A percentile compares a stretch with the other conserved stretches of the same genome.
phyloP scores from a whole-genome alignment of 2,888 invertebrate species.

The Labia minor region DNA sequence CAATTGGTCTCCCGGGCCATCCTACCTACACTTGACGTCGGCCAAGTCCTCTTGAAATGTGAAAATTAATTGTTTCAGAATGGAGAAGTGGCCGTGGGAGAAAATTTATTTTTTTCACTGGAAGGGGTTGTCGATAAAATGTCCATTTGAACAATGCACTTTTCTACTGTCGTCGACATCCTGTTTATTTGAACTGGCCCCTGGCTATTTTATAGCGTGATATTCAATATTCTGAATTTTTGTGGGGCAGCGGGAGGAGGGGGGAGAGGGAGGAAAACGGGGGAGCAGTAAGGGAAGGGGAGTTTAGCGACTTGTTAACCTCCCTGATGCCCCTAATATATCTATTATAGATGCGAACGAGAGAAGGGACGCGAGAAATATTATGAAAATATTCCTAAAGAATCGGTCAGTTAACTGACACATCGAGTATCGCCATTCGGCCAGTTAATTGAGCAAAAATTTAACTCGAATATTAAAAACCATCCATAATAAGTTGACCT shows the following conservation, averaged over 20 bases:
- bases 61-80: neutral
- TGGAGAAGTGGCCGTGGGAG: neutral
- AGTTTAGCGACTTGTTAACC: neutral
- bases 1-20: too few species aligned
- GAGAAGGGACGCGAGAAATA: conserved; percentile 13
- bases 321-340: neutral
- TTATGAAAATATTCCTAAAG: neutral
- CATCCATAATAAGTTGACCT: too few species aligned
- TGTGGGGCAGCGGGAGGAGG: neutral
- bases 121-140: neutral
- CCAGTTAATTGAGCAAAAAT: neutral
- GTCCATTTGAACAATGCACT: neutral
- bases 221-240: neutral
- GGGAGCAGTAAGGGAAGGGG: too few species aligned
- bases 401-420: neutral
- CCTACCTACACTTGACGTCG: too few species aligned
- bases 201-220: conserved; percentile 13
- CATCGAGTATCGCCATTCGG: neutral
- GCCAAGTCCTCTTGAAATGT: too few species aligned
- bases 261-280: too few species aligned
- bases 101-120: neutral
- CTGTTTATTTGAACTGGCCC: conserved; percentile 4
- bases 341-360: neutral
- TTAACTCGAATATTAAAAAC: too few species aligned
- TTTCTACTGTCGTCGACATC: neutral